Evolutionary conservation across 2,888 invertebrate genomes (phyloP).

Genomic region (Temnothorax ravouxi): DNA sequence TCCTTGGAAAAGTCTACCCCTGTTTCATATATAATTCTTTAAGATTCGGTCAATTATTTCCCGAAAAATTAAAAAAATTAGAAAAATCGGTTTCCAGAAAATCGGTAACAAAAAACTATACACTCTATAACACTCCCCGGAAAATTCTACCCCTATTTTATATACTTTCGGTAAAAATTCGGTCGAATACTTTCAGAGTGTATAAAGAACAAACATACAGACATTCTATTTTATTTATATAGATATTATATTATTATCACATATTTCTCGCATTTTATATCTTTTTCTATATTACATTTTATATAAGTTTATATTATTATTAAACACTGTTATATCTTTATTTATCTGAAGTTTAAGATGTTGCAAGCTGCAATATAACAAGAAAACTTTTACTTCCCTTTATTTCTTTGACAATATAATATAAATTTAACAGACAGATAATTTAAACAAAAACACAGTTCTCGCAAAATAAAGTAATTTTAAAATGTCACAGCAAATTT

Average conservation of each 20-base stretch:
- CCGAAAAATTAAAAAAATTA: no score
- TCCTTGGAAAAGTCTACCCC: no score
- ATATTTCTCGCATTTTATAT: background rate
- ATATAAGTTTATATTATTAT: background rate
- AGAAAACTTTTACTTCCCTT: background rate
- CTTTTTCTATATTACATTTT: background rate
- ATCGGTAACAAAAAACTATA: no score
- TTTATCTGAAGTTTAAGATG: background rate
- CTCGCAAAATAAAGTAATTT: slow-evolving; percentile 19
- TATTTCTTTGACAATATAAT: background rate
- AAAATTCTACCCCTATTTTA: no score
- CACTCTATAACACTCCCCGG: no score
- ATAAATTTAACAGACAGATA: background rate
- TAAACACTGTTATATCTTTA: background rate
- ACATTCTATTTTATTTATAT: no score
- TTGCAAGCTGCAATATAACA: background rate
- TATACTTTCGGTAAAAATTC: no score
- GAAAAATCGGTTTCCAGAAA: no score
- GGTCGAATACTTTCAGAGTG: no score
- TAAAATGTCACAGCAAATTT: slow-evolving; percentile 1
- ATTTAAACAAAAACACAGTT: background rate
- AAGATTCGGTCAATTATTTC: no score
- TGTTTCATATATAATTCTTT: no score
- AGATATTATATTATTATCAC: background rate
- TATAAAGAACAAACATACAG: no score